Evolutionary conservation across 1,140 invertebrate species (phyloP).

Genomic region (Drosophila novamexicana): DNA sequence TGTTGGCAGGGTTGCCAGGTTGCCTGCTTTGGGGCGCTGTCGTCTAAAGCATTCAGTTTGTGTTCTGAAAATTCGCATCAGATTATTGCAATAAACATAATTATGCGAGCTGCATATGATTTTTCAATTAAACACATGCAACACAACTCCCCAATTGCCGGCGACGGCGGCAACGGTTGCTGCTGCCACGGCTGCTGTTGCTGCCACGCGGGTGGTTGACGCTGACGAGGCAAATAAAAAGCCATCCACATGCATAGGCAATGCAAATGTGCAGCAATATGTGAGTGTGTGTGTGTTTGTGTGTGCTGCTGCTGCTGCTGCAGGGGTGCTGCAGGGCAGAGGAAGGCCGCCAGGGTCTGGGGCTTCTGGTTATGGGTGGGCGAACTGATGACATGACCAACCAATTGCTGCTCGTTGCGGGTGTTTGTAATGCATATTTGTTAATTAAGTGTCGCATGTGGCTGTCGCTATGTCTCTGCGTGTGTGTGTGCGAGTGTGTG

Average conservation of each 20-base stretch:
- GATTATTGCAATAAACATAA: conserved; percentile 84
- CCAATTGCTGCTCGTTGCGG: conserved; percentile 78
- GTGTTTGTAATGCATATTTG: conserved; percentile 81
- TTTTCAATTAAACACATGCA: conserved; percentile 83
- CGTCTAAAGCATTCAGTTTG: conserved; percentile 73
- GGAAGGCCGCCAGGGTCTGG: neutral
- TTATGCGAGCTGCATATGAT: conserved; percentile 83
- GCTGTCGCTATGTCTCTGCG: conserved; percentile 16
- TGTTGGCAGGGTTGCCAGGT: conserved; percentile 31
- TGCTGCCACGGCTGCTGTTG: conserved; percentile 4
- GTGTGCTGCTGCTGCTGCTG: neutral
- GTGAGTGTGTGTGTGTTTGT: neutral
- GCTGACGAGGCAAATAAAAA: conserved; percentile 69
- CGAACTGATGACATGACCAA: conserved; percentile 61
- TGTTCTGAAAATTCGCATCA: conserved; percentile 78
- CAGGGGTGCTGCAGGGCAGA: neutral
- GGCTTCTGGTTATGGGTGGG: neutral
- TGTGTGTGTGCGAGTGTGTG: conserved; percentile 22
- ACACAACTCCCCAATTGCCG: conserved; percentile 57
- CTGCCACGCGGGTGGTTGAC: conserved; percentile 34
- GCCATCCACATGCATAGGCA: conserved; percentile 42
- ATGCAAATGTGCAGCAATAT: conserved; percentile 25
- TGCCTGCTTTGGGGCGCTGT: conserved; percentile 25
- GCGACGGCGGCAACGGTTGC: conserved; percentile 12
- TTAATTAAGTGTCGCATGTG: conserved; percentile 75